phyloP scores from a whole-genome alignment of 2,888 invertebrate species.

The Dichetophora obliterata region DNA sequence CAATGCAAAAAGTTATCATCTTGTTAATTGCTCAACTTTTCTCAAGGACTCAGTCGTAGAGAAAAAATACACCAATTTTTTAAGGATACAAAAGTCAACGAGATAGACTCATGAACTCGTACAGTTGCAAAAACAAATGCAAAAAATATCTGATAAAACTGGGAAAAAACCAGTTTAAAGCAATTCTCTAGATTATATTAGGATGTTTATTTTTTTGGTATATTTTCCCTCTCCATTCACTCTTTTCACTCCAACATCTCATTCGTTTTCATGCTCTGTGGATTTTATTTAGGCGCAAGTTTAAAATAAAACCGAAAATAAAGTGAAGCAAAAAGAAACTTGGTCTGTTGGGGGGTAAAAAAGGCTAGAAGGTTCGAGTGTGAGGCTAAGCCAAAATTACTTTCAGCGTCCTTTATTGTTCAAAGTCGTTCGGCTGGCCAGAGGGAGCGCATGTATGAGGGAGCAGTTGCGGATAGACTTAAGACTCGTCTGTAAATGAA shows the following conservation, averaged over 20 bases:
- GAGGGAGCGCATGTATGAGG: not conserved
- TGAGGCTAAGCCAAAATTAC: not conserved
- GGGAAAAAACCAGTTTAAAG: not conserved
- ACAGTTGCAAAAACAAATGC: not conserved
- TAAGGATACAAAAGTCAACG: constrained; percentile 47
- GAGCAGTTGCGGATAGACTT: not conserved
- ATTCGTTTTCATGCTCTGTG: constrained; percentile 8
- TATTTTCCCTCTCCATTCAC: too few species aligned
- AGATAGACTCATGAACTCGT: constrained; percentile 40
- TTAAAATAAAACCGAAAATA: constrained; percentile 14
- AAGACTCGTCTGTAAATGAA: too few species aligned
- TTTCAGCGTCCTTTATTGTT: not conserved
- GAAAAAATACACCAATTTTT: constrained; percentile 11
- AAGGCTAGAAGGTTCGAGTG: too few species aligned
- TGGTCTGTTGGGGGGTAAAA: too few species aligned
- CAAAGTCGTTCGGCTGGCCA: not conserved
- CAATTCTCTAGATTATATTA: constrained; percentile 19
- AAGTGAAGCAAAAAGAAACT: not conserved
- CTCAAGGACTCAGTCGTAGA: constrained; percentile 55
- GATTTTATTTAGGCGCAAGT: constrained; percentile 25
- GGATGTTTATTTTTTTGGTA: not conserved
- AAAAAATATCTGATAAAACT: not conserved
- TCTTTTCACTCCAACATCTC: not conserved
- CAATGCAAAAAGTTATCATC: constrained; percentile 58
- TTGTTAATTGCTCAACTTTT: constrained; percentile 67